phyloP scores from a whole-genome alignment of 2,797 vertebrate species.

The Phoebastria nigripes region DNA sequence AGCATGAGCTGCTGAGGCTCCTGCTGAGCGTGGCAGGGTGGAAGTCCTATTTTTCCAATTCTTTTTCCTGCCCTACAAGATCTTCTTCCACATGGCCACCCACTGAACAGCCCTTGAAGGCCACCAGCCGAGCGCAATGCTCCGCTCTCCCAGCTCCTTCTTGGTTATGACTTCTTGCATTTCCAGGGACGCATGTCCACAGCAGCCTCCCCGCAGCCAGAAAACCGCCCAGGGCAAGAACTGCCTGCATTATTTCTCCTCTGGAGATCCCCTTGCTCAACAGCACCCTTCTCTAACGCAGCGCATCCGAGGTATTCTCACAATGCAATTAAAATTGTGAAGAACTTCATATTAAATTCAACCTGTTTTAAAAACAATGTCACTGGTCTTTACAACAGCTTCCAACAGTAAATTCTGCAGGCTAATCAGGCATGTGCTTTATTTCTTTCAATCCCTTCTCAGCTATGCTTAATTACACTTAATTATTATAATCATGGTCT shows the following conservation, averaged over 20 bases:
- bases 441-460: background rate
- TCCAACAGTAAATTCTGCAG: background rate
- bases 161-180: accelerated
- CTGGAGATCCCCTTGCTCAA: background rate
- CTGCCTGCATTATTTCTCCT: accelerated
- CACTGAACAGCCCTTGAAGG: background rate
- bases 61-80: background rate
- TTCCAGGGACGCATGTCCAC: accelerated
- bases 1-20: background rate
- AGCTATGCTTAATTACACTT: background rate
- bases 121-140: accelerated
- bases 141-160: background rate
- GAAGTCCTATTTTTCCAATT: background rate
- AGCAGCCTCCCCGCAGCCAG: background rate
- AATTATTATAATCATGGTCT: background rate
- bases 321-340: background rate
- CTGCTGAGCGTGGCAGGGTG: background rate
- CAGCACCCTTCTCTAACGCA: accelerated
- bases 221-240: background rate
- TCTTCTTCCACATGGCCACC: accelerated
- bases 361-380: background rate
- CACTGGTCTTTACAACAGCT: background rate
- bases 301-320: accelerated
- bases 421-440: background rate
- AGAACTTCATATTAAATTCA: background rate